Percentiles rank a stretch among this genome's conserved stretches.
Evolutionary conservation across 2,797 vertebrate genomes (phyloP).

Genomic region (Geotrypetes seraphini): DNA sequence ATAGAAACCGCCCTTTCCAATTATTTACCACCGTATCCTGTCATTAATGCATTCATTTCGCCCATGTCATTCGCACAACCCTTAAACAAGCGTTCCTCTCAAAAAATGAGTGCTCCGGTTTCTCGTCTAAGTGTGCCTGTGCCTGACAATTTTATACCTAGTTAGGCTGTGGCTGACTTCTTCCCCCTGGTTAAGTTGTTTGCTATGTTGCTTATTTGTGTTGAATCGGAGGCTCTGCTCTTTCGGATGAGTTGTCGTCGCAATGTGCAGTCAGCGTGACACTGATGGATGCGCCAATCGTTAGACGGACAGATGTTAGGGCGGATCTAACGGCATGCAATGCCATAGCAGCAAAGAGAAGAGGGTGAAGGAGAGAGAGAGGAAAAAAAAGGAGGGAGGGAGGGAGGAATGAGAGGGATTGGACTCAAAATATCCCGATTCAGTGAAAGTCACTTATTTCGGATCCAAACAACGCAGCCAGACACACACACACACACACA

Average conservation of each 20-base stretch:
- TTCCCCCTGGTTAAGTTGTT: not conserved
- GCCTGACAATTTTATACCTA: not conserved
- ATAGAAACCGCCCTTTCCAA: too few species aligned
- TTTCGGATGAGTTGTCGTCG: slow-evolving; percentile 51
- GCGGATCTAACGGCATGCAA: slow-evolving; percentile 80
- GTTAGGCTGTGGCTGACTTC: not conserved
- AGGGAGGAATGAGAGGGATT: slow-evolving; percentile 21
- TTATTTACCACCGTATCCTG: too few species aligned
- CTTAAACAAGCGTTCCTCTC: too few species aligned
- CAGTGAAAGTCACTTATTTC: slow-evolving; percentile 32
- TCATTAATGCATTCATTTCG: too few species aligned
- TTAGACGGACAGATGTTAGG: slow-evolving; percentile 95
- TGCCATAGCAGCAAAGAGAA: slow-evolving; percentile 53
- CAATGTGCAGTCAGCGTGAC: slow-evolving; percentile 64
- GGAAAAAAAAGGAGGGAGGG: not conserved
- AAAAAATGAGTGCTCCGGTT: too few species aligned
- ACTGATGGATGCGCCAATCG: slow-evolving; percentile 92
- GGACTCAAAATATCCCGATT: slow-evolving; percentile 51
- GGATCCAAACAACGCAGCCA: slow-evolving; percentile 17
- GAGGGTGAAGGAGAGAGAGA: slow-evolving; percentile 41
- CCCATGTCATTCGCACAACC: too few species aligned
- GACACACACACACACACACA: slow-evolving; percentile 11
- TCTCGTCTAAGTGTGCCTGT: too few species aligned
- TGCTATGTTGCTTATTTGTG: slow-evolving; percentile 8
- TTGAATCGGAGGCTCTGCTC: slow-evolving; percentile 30